A percentile compares a stretch with the other conserved stretches of the same genome.
phyloP scores from a whole-genome alignment of 2,797 vertebrate species.

The Chanos chanos region DNA sequence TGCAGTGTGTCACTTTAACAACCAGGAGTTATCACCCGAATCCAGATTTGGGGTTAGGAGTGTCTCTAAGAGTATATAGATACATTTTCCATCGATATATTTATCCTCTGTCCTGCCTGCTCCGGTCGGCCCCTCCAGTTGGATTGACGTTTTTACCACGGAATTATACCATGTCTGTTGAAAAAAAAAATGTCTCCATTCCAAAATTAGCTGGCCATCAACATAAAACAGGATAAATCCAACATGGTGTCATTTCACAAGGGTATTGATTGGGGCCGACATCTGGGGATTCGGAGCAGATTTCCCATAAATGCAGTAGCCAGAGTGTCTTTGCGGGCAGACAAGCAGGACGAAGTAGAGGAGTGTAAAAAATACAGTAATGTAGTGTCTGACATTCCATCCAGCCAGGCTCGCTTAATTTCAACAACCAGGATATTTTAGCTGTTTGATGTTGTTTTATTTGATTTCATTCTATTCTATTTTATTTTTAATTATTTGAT shows the following conservation, averaged over 20 bases:
- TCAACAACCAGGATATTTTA: too few relatives aligned
- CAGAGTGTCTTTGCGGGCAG: constrained; percentile 72
- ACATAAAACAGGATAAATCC: constrained; percentile 85
- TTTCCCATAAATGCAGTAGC: constrained; percentile 86
- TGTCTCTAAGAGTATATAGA: constrained; percentile 84
- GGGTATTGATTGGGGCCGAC: constrained; percentile 85
- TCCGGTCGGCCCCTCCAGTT: constrained; percentile 60
- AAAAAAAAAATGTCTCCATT: constrained; percentile 70
- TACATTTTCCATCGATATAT: constrained; percentile 93
- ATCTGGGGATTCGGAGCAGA: constrained; percentile 80
- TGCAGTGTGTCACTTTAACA: constrained; percentile 89
- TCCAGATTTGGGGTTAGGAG: constrained; percentile 85
- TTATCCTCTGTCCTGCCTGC: constrained; percentile 66
- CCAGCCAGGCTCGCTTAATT: too few relatives aligned
- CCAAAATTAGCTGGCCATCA: constrained; percentile 91
- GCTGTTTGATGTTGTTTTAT: too few relatives aligned
- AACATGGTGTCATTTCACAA: constrained; percentile 85
- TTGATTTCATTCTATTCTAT: too few relatives aligned
- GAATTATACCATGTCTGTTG: constrained; percentile 87
- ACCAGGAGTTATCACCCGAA: constrained; percentile 90
- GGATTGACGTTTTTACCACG: constrained; percentile 91
- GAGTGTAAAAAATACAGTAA: constrained; percentile 52
- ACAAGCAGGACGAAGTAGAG: constrained; percentile 69
- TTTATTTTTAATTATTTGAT: too few relatives aligned
- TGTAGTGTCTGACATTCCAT: constrained; percentile 51